phyloP scores from a whole-genome alignment of 2,797 vertebrate species.

The Lepidocolaptes lacrymiger region DNA sequence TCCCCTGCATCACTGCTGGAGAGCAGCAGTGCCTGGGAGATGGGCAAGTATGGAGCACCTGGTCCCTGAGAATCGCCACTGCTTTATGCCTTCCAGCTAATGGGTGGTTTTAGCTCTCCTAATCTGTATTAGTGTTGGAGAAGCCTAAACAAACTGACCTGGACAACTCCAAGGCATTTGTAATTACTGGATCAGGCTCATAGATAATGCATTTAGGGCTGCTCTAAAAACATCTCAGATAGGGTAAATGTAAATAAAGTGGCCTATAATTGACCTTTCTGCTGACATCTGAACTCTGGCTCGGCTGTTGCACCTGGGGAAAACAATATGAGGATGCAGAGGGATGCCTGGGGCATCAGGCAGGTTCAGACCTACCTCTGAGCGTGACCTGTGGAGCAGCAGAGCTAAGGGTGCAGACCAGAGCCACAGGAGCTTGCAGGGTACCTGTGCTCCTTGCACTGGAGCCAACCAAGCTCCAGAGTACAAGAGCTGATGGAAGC shows the following conservation, averaged over 20 bases:
- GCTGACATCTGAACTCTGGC: slow-evolving; percentile 21
- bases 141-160: slow-evolving; percentile 46
- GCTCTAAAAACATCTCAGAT: slow-evolving; percentile 27
- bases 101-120: slow-evolving; percentile 15
- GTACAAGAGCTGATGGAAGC: background rate
- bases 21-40: background rate
- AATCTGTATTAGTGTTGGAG: slow-evolving; percentile 31
- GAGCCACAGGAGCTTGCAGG: accelerated
- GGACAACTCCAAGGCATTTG: slow-evolving; percentile 6
- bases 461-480: background rate
- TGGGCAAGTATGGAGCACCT: background rate
- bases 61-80: background rate
- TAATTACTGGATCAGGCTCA: slow-evolving; percentile 24
- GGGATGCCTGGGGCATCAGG: background rate
- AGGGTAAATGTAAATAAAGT: slow-evolving; percentile 34
- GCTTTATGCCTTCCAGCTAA: background rate
- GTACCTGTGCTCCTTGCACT: accelerated
- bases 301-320: background rate
- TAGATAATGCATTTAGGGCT: slow-evolving; percentile 31
- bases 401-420: background rate
- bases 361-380: background rate
- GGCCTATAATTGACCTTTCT: slow-evolving; percentile 28
- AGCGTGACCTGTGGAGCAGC: background rate
- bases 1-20: background rate
- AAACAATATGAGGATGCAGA: background rate